These are phyloP conservation scores for Salticus scenicus DNA, from an alignment of 2,888 invertebrate species.

Conservation along the genomic window DNA sequence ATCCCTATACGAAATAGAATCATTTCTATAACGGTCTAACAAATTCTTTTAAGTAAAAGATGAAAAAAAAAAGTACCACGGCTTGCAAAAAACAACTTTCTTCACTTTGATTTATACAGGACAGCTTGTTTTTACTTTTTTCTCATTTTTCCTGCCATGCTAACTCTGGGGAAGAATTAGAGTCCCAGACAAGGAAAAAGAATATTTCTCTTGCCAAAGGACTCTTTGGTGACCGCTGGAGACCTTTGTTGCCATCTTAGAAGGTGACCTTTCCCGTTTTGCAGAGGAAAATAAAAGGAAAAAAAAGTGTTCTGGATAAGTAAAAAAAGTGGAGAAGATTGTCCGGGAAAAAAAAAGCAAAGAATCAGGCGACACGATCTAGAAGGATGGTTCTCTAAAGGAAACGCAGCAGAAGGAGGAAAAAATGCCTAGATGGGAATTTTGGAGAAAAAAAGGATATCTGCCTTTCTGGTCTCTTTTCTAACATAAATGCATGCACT, in stretches of 20 bases:
- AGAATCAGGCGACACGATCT: background rate
- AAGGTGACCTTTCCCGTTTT: slow-evolving; percentile 5
- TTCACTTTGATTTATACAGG: slow-evolving; percentile 12
- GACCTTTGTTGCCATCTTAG: background rate
- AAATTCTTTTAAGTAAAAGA: too few relatives aligned
- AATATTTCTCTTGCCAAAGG: background rate
- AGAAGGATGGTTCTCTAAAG: slow-evolving; percentile 4
- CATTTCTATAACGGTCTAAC: too few relatives aligned
- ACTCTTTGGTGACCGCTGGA: background rate
- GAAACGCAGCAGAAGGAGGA: background rate
- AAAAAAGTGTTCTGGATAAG: background rate
- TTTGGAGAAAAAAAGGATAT: background rate
- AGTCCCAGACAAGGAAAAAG: slow-evolving; percentile 7
- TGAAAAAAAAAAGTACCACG: background rate
- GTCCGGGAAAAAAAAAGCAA: background rate
- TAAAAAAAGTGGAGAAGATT: background rate
- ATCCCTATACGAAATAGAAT: too few relatives aligned
- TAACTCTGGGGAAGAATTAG: slow-evolving; percentile 1
- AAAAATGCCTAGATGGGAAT: background rate
- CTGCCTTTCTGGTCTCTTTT: background rate
- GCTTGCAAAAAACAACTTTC: background rate
- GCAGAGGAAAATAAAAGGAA: background rate
- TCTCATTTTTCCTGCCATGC: background rate
- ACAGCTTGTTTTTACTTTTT: background rate
- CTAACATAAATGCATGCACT: too few relatives aligned